These are phyloP conservation scores for Silurus meridionalis DNA, from an alignment of 2,113 vertebrate genomes.

Conservation along the genomic window DNA sequence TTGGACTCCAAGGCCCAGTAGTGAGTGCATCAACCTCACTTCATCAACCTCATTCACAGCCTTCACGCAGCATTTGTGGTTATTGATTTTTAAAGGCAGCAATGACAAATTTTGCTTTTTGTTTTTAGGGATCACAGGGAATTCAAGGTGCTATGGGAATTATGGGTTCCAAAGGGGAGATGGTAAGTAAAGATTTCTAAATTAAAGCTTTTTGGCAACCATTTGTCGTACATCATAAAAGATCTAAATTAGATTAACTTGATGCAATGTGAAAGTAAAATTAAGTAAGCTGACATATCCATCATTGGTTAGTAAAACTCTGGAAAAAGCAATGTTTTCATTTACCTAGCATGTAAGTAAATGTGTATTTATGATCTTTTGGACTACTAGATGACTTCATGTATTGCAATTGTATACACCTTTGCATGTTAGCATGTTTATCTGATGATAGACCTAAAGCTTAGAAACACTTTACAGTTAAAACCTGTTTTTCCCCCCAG, in stretches of 20 bases:
- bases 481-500: background rate
- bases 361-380: background rate
- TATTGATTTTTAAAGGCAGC: background rate
- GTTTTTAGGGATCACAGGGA: conserved; percentile 85
- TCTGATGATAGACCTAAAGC: background rate
- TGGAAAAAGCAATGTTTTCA: background rate
- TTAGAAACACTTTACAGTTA: background rate
- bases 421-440: background rate
- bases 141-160: conserved; percentile 86
- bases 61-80: background rate
- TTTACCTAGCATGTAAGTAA: background rate
- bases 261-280: background rate
- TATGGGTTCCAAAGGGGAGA: conserved; percentile 85
- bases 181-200: conserved; percentile 70
- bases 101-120: conserved; percentile 33
- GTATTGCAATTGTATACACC: background rate
- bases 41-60: background rate
- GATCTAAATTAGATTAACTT: too few species aligned
- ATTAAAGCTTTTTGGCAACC: background rate
- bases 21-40: conserved; percentile 74
- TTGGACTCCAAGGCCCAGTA: conserved; percentile 86
- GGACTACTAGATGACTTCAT: background rate
- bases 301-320: background rate
- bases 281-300: background rate
- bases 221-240: background rate